phyloP scores from a whole-genome alignment of 1,140 invertebrate species.

The Eurytemora carolleeae region DNA sequence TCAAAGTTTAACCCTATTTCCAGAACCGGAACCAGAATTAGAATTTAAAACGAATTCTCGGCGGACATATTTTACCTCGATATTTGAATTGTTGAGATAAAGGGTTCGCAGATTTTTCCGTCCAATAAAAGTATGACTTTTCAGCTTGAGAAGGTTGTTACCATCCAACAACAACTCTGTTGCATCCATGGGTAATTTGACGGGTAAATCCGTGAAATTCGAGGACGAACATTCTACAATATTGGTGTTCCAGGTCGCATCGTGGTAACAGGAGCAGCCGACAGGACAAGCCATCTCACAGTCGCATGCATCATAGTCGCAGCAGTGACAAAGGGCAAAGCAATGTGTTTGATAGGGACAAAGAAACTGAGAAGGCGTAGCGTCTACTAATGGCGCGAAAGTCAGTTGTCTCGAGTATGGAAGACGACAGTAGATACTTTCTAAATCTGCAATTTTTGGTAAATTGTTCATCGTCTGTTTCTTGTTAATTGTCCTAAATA shows the following conservation, averaged over 20 bases:
- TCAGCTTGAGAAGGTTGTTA: slow-evolving; percentile 58
- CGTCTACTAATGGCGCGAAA: no score
- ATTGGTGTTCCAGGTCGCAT: slow-evolving; percentile 70
- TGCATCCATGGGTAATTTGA: slow-evolving; percentile 71
- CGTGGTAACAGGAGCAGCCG: slow-evolving; percentile 73
- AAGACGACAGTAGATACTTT: no score
- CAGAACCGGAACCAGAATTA: no score
- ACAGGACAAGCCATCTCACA: slow-evolving; percentile 80
- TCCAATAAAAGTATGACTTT: slow-evolving; percentile 71
- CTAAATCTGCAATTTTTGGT: no score
- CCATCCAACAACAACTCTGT: slow-evolving; percentile 69
- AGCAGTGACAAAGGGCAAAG: slow-evolving; percentile 70
- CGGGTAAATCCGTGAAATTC: slow-evolving; percentile 48
- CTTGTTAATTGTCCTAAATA: no score
- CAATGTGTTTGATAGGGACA: slow-evolving; percentile 45
- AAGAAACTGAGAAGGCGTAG: no score
- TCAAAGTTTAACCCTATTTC: no score
- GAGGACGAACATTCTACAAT: slow-evolving; percentile 62
- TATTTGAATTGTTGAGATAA: slow-evolving; percentile 50
- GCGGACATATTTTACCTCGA: slow-evolving; percentile 39
- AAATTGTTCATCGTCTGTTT: no score
- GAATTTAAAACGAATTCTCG: slow-evolving; percentile 68
- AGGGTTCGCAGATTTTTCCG: slow-evolving; percentile 57
- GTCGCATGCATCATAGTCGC: slow-evolving; percentile 73
- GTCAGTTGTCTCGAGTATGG: no score